Evolutionary conservation across 53 echinoderm and acorn worm species (phyloP), one percentile per base, ranked within the genome.

Genomic region (Zoroaster sp.): DNA sequence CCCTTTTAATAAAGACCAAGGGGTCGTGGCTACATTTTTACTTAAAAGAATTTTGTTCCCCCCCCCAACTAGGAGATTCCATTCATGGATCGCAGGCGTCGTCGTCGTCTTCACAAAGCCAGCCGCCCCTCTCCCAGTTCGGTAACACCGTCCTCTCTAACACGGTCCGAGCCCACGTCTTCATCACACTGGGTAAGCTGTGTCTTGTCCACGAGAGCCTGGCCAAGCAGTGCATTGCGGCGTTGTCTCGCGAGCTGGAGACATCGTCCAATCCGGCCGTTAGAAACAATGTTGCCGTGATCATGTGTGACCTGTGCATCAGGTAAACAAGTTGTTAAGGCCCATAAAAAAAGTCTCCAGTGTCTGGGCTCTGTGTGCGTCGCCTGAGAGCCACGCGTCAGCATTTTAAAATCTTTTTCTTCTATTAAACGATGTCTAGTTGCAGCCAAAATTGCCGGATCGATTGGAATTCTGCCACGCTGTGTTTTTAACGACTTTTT

Each of bases 231-330:
- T 94, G 94, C 52, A 89, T 98, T 28, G 94, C 98, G 0, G 95
- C 95, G 4, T 71, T 98, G 55, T 93, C 98, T 6, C 88, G 94
- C 11, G 98, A 98, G 81, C 89, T 98, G 72, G 98, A 98, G 87
- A 94, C 90, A 0, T 96, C 98, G 0, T 51, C 86, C 0, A 91
- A 91, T 46, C 70, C 93, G 2, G 93, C 94, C 0, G 93, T 93
- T 33, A 83, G 98, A 44, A 98, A 95, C 31, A 98, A 98, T 45
- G 98, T 94, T 4, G 92, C 92, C 20, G 78, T 98, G 17, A 92
- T 98, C 43, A 96, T 98, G 98, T 98, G 95, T 80, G 98, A 95
- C 54, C 87, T 98, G 3, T 98, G 98, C 33, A 91, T 94, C 66
- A 94, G 98, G 98, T 98, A 36, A 41, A n/a, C n/a, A n/a, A n/a